A percentile compares a stretch with the other conserved stretches of the same genome.
These are phyloP conservation scores for Pristionchus fissidentatus DNA, from an alignment of 2,888 invertebrate species.

Conservation along the genomic window DNA sequence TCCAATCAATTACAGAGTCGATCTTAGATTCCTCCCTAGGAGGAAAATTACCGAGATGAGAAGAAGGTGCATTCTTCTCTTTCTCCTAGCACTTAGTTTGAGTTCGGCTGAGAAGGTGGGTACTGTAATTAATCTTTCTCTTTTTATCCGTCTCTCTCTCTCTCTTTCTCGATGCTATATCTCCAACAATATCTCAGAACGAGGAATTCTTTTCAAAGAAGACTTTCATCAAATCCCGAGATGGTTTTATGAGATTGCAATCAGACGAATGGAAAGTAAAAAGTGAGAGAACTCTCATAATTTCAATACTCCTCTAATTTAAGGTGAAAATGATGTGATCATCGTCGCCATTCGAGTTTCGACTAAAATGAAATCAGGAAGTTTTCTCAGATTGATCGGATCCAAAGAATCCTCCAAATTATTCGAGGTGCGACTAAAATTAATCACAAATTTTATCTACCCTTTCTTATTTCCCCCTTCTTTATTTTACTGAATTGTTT, in stretches of 20 bases:
- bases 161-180: background rate
- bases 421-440: constrained; percentile 8
- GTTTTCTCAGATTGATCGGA: constrained; percentile 8
- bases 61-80: background rate
- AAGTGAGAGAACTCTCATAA: constrained; percentile 40
- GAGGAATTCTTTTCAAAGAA: constrained; percentile 48
- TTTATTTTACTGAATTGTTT: background rate
- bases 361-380: background rate
- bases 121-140: background rate
- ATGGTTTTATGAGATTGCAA: constrained; percentile 57
- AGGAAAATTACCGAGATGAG: background rate
- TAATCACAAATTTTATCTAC: background rate
- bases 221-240: constrained; percentile 54
- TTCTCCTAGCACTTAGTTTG: background rate
- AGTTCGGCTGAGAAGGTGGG: background rate
- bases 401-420: background rate
- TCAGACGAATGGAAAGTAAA: constrained; percentile 58
- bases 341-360: constrained; percentile 5
- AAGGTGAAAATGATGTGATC: constrained; percentile 32
- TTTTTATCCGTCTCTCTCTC: background rate
- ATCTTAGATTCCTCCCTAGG: constrained; percentile 18
- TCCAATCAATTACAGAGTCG: background rate
- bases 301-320: background rate
- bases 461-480: background rate
- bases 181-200: background rate